These are phyloP conservation scores for Ligdia adustata DNA, from an alignment of 2,888 invertebrate species.

Conservation along the genomic window DNA sequence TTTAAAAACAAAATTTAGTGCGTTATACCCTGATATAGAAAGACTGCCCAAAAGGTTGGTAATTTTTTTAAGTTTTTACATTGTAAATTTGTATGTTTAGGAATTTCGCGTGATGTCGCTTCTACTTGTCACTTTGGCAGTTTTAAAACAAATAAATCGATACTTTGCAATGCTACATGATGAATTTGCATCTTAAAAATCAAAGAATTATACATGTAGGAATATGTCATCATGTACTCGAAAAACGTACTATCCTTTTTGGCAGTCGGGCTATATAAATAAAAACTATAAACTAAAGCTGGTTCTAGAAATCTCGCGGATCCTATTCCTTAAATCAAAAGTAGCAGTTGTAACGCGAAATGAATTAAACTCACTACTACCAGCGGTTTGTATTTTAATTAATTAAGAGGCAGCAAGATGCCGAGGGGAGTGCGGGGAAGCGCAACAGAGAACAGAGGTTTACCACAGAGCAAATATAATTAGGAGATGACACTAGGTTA, in stretches of 20 bases:
- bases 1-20: neutral
- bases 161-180: too few relatives aligned
- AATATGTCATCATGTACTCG: too few relatives aligned
- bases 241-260: too few relatives aligned
- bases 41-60: neutral
- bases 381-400: constrained; percentile 78
- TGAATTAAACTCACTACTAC: constrained; percentile 61
- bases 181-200: too few relatives aligned
- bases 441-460: constrained; percentile 50
- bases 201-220: too few relatives aligned
- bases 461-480: neutral
- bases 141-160: too few relatives aligned
- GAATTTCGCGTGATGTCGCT: too few relatives aligned
- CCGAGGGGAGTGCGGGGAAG: constrained; percentile 39
- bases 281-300: too few relatives aligned
- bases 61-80: too few relatives aligned
- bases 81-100: too few relatives aligned
- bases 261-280: too few relatives aligned
- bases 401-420: constrained; percentile 63
- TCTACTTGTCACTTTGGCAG: too few relatives aligned
- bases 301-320: neutral
- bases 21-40: neutral
- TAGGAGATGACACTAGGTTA: neutral
- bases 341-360: constrained; percentile 58
- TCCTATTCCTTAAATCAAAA: constrained; percentile 43